Base-by-base conservation (phyloP, 2,113 vertebrate species). In the Carettochelys insculpta region DNA sequence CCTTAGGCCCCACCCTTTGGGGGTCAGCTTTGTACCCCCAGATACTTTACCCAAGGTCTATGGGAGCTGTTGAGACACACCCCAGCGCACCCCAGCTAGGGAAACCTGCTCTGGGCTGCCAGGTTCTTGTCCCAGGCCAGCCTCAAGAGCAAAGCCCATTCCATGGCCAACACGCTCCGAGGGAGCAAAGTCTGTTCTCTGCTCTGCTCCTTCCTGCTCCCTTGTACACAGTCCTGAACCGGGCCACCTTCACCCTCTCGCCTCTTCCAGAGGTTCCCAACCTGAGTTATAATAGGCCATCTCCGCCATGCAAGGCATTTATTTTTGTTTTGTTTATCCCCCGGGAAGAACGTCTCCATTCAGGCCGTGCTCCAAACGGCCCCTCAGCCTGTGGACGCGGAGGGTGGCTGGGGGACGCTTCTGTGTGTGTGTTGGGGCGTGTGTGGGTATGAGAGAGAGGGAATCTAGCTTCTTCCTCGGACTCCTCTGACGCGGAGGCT, bases 301-400 rank as follows among this genome's bases (percentile, higher is more conserved):
- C 25, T 45, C 65, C 80, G 31, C 45, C 65, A 61, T 76, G 48
- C 6, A 38, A 38, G 11, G 17, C 45, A 34, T 17, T 27, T 51
- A 34, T 24, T 51, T 52, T n/a, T n/a, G n/a, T n/a, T n/a, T n/a
- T n/a, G n/a, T n/a, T n/a, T n/a, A n/a, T 17, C 16, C 31, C 61
- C 52, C 51, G 41, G 68, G 65, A 90, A 86, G 78, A 85, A 81
- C 77, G 47, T 48, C 38, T 53, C 54, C 71, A 81, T 81, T 77
- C 61, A 75, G 47, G n/a, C 56, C 75, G 29, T 17, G 47, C 16
- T 85, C 73, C 76, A 29, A 82, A 82, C 83, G 90, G 50, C 20
- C 16, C 51, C 48, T 43, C 20, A 77, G 56, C 34, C 71, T 50
- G 92, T 1, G 25, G 1, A 16, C 22, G 2, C 88, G 58, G 20